phyloP scores from a whole-genome alignment of 2,888 invertebrate species.

The Macrophya alboannulata region DNA sequence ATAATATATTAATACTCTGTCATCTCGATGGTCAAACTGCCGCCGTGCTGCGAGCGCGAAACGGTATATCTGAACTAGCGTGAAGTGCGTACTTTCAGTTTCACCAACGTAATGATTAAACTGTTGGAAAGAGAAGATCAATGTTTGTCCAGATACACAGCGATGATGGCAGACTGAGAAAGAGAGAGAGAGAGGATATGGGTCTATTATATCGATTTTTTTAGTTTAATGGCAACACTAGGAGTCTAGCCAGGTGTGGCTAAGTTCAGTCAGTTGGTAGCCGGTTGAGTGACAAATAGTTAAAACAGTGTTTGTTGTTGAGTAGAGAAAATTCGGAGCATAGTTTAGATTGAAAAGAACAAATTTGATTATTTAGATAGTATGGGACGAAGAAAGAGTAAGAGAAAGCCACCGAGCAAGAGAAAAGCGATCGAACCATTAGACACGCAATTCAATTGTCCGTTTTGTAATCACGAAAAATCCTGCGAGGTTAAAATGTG shows the following conservation, averaged over 20 bases:
- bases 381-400: conserved; percentile 98
- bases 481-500: conserved; percentile 99
- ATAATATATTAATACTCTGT: neutral
- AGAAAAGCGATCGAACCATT: conserved; percentile 95
- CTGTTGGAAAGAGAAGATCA: conserved; percentile 1
- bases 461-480: conserved; percentile 99
- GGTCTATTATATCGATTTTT: neutral
- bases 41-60: neutral
- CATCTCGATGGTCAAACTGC: neutral
- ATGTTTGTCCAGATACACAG: neutral
- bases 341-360: neutral
- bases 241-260: conserved; percentile 5
- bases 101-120: neutral
- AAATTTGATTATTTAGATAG: conserved; percentile 65
- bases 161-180: neutral
- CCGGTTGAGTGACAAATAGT: conserved; percentile 32
- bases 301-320: neutral
- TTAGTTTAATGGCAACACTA: conserved; percentile 1
- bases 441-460: conserved; percentile 98
- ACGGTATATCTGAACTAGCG: neutral
- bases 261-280: neutral
- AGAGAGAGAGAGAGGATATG: neutral
- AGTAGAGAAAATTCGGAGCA: neutral
- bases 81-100: neutral
- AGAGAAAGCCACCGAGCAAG: conserved; percentile 98